Conservation (phyloP, 2,888 invertebrate genomes). For the Synanthedon formicaeformis region DNA sequence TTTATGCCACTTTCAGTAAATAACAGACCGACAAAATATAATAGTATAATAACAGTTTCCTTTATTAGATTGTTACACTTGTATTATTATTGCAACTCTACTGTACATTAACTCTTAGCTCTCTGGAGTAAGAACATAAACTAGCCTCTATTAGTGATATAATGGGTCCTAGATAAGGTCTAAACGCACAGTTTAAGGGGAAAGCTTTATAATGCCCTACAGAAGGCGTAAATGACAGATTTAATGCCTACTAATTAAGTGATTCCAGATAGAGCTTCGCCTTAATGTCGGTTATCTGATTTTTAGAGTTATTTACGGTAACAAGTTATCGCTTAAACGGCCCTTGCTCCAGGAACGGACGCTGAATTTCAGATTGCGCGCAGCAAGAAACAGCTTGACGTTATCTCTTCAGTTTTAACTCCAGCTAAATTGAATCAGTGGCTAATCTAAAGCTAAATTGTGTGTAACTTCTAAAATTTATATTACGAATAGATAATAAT, state of each 20-base stretch:
- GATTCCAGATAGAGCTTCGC: conserved; percentile 38
- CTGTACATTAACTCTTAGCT: not conserved
- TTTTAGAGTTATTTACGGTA: conserved; percentile 38
- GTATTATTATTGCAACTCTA: not conserved
- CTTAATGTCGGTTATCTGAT: conserved; percentile 44
- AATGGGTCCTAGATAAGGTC: conserved; percentile 51
- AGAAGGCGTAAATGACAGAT: conserved; percentile 57
- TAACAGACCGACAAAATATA: no score
- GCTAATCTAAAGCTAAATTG: not conserved
- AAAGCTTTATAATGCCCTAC: conserved; percentile 40
- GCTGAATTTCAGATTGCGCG: not conserved
- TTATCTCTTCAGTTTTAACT: not conserved
- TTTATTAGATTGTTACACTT: not conserved
- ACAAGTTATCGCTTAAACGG: conserved; percentile 16
- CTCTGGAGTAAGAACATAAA: conserved; percentile 28
- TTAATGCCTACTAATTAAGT: conserved; percentile 62
- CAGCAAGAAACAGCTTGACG: not conserved
- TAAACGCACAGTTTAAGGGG: conserved; percentile 41
- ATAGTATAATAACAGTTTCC: not conserved
- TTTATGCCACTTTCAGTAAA: no score
- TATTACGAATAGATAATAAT: no score
- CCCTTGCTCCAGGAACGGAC: not conserved
- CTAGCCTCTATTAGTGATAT: conserved; percentile 49
- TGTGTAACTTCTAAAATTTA: not conserved
- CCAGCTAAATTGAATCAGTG: not conserved